A percentile compares a stretch with the other conserved stretches of the same genome.
Conservation (phyloP, 92 coral and sea anemone genomes). For the Diadumene lineata region DNA sequence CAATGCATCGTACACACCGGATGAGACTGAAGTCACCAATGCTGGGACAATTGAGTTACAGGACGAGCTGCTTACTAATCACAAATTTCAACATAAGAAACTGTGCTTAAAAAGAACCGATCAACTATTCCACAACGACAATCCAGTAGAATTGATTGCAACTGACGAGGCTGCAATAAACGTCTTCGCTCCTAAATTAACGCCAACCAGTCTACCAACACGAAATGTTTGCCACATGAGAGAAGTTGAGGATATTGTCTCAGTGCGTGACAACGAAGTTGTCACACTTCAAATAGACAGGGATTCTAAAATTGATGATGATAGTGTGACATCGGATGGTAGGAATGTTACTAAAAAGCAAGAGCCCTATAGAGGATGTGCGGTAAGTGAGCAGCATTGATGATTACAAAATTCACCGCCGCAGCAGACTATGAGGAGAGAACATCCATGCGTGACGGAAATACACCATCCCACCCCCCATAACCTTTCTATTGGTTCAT, state of each 20-base stretch:
- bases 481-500: no score
- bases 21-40: neutral
- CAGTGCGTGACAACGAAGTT: neutral
- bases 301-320: neutral
- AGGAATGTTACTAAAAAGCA: neutral
- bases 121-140: neutral
- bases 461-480: no score
- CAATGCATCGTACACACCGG: conserved; percentile 26
- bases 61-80: neutral
- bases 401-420: no score
- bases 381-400: no score
- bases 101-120: neutral
- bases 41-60: neutral
- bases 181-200: neutral
- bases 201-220: neutral
- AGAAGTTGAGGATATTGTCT: neutral
- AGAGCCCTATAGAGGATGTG: neutral
- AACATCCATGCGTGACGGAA: no score
- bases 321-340: neutral
- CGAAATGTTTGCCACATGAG: neutral
- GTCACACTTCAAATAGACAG: neutral
- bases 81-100: neutral
- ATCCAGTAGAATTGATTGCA: neutral
- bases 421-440: no score
- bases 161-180: neutral